Evolutionary conservation across 2,797 vertebrate species (phyloP).

Genomic region (Staurois parvus): DNA sequence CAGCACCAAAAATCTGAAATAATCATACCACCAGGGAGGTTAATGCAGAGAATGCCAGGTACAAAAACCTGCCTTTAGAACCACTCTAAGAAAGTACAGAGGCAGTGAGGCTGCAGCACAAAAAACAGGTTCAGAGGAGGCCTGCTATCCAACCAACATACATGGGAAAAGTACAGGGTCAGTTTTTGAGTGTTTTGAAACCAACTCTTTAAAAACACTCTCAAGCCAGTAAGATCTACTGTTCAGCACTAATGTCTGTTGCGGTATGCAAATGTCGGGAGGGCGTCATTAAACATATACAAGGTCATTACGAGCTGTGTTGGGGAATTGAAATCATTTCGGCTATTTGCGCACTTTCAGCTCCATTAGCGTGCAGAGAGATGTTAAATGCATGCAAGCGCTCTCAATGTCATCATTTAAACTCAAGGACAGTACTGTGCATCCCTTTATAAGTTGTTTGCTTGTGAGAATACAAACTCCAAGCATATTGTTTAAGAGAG

Average conservation of each 20-base stretch:
- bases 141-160: not conserved
- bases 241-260: not conserved
- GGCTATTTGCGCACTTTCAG: slow-evolving; percentile 4
- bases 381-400: not conserved
- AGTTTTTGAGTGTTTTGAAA: not conserved
- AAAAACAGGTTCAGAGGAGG: no score
- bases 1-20: no score
- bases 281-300: slow-evolving; percentile 1
- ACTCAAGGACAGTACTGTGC: not conserved
- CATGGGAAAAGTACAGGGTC: not conserved
- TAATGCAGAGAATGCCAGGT: no score
- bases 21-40: no score
- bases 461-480: slow-evolving; percentile 5
- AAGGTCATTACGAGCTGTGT: slow-evolving; percentile 18
- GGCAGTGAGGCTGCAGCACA: no score
- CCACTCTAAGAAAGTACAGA: no score
- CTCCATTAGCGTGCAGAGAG: slow-evolving; percentile 12
- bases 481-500: not conserved
- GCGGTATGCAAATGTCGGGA: not conserved
- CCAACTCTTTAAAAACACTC: not conserved
- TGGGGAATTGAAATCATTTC: slow-evolving; percentile 20
- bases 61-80: no score
- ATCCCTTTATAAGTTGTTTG: not conserved
- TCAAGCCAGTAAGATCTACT: not conserved
- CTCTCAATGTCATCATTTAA: not conserved